Base-by-base conservation (phyloP, 2,113 vertebrate genomes). In the Atlantisia rogersi region DNA sequence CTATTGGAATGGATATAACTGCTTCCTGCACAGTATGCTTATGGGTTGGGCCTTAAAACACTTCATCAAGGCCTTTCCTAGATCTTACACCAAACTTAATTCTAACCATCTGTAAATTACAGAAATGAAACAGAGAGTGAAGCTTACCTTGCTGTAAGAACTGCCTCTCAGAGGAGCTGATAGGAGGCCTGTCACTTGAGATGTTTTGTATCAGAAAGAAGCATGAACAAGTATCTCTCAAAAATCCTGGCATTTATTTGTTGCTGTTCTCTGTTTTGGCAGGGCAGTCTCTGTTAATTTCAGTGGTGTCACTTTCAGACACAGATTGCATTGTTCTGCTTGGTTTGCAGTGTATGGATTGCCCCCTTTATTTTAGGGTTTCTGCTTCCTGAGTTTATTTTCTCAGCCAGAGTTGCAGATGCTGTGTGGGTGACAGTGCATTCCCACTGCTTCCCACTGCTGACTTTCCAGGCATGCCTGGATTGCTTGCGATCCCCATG, bases 401-500 rank as follows among this genome's bases (percentile, higher is more conserved):
- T 65, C 42, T 88, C 88, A 80, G 79, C 25, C 63, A 88, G 79
- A 63, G 28, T 29, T 86, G 42, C n/a, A 84, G 75, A 82, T 91
- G 77, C 80, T 90, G 53, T 62, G 59, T 67, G 80, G 82, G n/a
- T 74, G 53, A 81, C 58, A 81, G 44, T 60, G 68, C 71, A 28
- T 52, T 75, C 55, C 59, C 16, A 26, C 58, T 78, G 58, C 44
- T 46, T 46, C 48, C 86, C 88, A 25, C 8, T 75, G 39, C 67
- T 95, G 77, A 69, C 79, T 88, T 97, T 67, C 50, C 77, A 87
- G 88, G 94, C 76, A 59, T 77, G 92, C 64, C 29, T 69, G 84
- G 59, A 73, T 68, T 90, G 78, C 13, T 67, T 12, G 7, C 37
- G 46, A 48, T 90, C 28, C 58, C 22, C 7, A 11, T 88, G 32